Evolutionary conservation across 2,113 vertebrate species (phyloP).

Genomic region (Sigmodon hispidus): DNA sequence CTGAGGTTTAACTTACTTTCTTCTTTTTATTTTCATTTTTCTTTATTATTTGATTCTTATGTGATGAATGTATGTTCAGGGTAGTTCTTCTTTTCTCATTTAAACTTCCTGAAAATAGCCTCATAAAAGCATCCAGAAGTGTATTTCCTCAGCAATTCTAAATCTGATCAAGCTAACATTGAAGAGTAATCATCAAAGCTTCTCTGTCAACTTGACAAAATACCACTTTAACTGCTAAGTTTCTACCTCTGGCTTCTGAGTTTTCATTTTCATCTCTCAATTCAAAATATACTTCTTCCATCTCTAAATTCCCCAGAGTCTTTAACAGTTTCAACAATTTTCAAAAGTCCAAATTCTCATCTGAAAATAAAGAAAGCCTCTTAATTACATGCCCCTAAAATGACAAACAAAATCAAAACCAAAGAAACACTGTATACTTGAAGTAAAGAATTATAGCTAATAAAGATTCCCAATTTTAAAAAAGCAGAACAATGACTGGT

Average conservation of each 20-base stretch:
- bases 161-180: background rate
- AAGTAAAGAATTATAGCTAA: background rate
- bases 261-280: background rate
- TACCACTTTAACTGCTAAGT: background rate
- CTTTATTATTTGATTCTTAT: background rate
- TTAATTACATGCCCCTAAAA: background rate
- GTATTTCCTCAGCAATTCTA: background rate
- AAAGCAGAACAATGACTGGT: background rate
- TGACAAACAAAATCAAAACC: background rate
- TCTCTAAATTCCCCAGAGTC: background rate
- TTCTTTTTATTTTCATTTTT: background rate
- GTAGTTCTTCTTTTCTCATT: background rate
- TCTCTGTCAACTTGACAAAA: background rate
- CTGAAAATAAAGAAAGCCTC: background rate
- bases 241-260: background rate
- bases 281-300: background rate
- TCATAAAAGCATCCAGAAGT: background rate
- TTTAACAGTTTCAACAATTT: background rate
- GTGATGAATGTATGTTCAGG: background rate
- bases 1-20: background rate
- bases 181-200: background rate
- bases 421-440: background rate
- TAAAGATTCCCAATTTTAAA: background rate
- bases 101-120: background rate
- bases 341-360: background rate